Conservation (phyloP, 2,888 invertebrate species). For the Scaptomyza tumidula region DNA sequence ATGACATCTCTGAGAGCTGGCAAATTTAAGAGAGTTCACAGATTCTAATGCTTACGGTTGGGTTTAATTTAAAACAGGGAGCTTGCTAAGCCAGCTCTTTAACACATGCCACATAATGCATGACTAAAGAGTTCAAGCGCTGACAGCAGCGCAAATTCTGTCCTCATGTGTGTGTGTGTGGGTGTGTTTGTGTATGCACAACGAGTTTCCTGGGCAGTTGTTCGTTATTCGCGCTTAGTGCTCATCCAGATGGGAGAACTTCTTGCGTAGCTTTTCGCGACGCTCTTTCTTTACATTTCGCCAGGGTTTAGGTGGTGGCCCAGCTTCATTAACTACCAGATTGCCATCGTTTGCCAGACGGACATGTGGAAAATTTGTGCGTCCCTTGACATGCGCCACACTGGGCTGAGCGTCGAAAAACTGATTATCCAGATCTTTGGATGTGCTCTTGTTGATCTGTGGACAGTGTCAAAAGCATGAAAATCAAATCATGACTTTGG, state of each 20-base stretch:
- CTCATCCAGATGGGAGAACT: conserved; percentile 93
- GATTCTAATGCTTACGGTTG: conserved; percentile 29
- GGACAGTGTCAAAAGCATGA: not conserved
- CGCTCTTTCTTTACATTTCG: conserved; percentile 96
- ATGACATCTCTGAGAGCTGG: not conserved
- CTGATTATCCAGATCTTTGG: conserved; percentile 87
- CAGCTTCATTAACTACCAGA: conserved; percentile 47
- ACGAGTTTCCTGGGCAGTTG: not conserved
- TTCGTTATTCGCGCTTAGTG: conserved; percentile 85
- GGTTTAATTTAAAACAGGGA: conserved; percentile 35
- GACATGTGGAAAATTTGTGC: conserved; percentile 83
- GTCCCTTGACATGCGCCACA: conserved; percentile 83
- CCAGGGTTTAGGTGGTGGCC: conserved; percentile 88
- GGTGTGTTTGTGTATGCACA: not conserved
- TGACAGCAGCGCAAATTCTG: conserved; percentile 19
- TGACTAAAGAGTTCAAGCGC: not conserved
- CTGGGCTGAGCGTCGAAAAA: conserved; percentile 86
- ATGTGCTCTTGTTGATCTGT: conserved; percentile 83
- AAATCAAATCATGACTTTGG: not conserved
- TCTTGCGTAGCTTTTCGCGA: conserved; percentile 94
- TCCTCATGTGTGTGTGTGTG: too few relatives aligned
- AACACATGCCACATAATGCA: not conserved
- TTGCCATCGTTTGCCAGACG: conserved; percentile 73
- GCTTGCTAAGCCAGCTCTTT: conserved; percentile 9
- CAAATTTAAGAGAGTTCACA: conserved; percentile 4